phyloP scores from a whole-genome alignment of 2,888 invertebrate genomes.

The Macrophya alboannulata region DNA sequence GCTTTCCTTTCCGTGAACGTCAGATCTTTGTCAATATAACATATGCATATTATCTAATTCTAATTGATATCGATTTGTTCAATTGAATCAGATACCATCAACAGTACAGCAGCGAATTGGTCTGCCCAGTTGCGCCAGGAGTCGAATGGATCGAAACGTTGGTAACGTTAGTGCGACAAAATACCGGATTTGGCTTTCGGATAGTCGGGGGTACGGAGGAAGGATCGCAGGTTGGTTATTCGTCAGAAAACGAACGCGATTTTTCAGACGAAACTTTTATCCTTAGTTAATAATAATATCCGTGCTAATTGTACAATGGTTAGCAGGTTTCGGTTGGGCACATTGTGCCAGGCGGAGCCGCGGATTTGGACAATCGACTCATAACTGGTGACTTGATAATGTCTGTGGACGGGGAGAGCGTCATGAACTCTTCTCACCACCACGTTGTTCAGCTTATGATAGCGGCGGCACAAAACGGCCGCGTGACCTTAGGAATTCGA shows the following conservation, averaged over 20 bases:
- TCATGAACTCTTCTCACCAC: conserved; percentile 94
- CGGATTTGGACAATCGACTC: conserved; percentile 94
- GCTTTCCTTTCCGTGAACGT: neutral
- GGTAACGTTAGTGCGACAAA: conserved; percentile 93
- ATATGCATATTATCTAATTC: neutral
- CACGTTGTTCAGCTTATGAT: conserved; percentile 97
- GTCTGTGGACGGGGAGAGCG: conserved; percentile 94
- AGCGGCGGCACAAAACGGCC: conserved; percentile 92
- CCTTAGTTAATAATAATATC: neutral
- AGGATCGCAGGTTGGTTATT: conserved; percentile 90
- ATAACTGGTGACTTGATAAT: conserved; percentile 96
- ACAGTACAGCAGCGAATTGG: conserved; percentile 76
- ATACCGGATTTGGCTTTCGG: conserved; percentile 98
- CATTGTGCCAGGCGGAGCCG: conserved; percentile 97
- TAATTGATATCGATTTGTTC: neutral
- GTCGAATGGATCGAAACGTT: conserved; percentile 84
- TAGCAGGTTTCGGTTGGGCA: conserved; percentile 95
- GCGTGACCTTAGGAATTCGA: conserved; percentile 91
- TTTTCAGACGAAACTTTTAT: neutral
- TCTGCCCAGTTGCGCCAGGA: conserved; percentile 77
- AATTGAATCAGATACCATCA: conserved; percentile 66
- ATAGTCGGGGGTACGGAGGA: conserved; percentile 99
- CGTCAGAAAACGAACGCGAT: conserved; percentile 44
- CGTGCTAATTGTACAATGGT: conserved; percentile 47
- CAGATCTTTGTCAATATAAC: neutral